Percentiles rank a stretch among this genome's conserved stretches.
phyloP scores from a whole-genome alignment of 2,113 vertebrate genomes.

The Pomatorhinus ruficollis region DNA sequence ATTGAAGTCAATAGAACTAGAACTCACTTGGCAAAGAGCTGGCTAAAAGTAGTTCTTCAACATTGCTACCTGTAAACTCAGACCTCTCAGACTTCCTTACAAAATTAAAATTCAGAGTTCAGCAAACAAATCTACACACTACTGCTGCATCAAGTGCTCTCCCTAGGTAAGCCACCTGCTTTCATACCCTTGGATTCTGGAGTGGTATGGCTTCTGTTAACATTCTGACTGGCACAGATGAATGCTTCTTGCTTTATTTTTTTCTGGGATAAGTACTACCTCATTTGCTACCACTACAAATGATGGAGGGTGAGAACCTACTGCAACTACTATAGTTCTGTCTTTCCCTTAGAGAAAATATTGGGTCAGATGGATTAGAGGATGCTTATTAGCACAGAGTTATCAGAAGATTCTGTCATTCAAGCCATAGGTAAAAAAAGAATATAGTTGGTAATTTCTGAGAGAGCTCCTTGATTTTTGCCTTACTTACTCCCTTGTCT shows the following conservation, averaged over 20 bases:
- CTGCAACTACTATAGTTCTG: background rate
- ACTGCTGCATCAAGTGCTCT: background rate
- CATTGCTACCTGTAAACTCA: background rate
- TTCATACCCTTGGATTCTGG: background rate
- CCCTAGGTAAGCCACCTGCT: background rate
- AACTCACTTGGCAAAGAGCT: background rate
- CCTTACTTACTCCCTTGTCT: background rate
- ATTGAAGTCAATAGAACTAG: background rate
- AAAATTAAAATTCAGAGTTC: background rate
- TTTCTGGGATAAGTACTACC: background rate
- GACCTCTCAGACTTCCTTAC: background rate
- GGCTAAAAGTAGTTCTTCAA: background rate
- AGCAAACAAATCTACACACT: background rate
- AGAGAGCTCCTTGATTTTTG: background rate
- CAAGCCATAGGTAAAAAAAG: background rate
- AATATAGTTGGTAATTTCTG: background rate
- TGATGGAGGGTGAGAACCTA: background rate
- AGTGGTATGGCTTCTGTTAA: background rate
- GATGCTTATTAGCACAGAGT: background rate
- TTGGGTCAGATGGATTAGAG: background rate
- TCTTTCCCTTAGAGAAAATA: background rate
- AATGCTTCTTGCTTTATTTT: background rate
- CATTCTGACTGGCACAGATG: background rate
- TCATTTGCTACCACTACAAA: background rate
- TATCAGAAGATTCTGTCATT: background rate